Conservation (phyloP, 2,113 vertebrate genomes). For the Pardalotus punctatus region DNA sequence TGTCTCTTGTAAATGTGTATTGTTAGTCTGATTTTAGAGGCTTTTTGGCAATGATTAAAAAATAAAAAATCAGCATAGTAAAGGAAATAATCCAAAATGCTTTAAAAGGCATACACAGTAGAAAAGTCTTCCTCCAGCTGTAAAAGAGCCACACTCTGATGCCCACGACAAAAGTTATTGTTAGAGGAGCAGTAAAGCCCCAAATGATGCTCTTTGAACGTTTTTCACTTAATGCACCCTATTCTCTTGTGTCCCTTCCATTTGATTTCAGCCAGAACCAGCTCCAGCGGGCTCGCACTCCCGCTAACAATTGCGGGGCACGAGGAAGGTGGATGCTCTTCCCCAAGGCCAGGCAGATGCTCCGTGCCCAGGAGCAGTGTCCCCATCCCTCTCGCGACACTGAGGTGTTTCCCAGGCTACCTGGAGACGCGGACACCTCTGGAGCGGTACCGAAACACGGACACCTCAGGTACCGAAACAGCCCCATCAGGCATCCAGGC, state of each 20-base stretch:
- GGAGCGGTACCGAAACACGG: no score
- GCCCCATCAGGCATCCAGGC: neutral
- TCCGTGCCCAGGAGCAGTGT: neutral
- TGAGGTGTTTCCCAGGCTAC: neutral
- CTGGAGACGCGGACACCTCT: neutral
- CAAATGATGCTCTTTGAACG: neutral
- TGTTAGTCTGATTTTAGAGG: neutral
- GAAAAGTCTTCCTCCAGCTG: neutral
- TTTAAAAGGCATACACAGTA: neutral
- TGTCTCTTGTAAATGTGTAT: conserved; percentile 15
- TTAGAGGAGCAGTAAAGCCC: neutral
- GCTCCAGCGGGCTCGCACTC: neutral
- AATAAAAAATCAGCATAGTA: neutral
- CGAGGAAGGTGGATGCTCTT: neutral
- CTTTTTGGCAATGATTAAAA: neutral
- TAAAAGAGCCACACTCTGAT: neutral
- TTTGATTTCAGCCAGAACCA: neutral
- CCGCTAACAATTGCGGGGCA: neutral
- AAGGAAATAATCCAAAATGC: neutral
- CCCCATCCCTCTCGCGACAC: rapidly evolving
- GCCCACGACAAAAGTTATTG: neutral
- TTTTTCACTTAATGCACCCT: neutral
- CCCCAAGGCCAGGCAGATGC: neutral
- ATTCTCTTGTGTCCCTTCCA: neutral
- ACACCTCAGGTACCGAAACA: neutral